These are phyloP conservation scores for Guaruba guarouba DNA, from an alignment of 2,113 vertebrate genomes.

Conservation along the genomic window DNA sequence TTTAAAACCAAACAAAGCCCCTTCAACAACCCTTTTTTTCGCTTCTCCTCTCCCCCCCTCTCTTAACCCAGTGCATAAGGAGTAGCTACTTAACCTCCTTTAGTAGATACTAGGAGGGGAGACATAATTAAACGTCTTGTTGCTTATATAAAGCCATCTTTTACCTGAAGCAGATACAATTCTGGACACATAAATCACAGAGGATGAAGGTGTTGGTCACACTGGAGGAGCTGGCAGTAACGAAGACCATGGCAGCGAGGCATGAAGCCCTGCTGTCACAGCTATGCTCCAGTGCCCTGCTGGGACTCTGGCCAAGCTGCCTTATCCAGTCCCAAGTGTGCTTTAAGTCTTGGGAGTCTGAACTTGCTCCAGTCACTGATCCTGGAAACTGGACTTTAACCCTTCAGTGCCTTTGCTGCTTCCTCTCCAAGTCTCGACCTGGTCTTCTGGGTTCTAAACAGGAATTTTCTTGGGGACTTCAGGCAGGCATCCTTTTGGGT, in stretches of 20 bases:
- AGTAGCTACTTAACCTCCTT: background rate
- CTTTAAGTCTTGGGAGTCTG: background rate
- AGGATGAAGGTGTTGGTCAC: background rate
- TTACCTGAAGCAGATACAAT: fast-evolving
- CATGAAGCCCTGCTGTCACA: background rate
- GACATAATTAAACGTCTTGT: background rate
- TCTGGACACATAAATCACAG: background rate
- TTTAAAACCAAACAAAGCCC: background rate
- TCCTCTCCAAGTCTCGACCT: background rate
- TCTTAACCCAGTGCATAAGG: background rate
- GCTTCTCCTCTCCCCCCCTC: fast-evolving
- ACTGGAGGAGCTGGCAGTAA: background rate
- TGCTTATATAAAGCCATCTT: background rate
- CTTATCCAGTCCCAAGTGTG: background rate
- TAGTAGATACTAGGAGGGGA: background rate
- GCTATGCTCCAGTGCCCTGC: background rate
- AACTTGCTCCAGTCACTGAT: background rate
- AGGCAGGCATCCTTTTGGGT: background rate
- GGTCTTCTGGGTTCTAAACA: background rate
- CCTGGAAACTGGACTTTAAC: background rate
- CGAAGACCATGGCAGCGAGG: background rate
- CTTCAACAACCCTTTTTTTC: fast-evolving
- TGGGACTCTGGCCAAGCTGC: background rate
- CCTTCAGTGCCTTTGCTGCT: background rate
- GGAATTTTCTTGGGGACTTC: background rate